Conservation (phyloP, 2,113 vertebrate species). For the Protomyctophum bolini region DNA sequence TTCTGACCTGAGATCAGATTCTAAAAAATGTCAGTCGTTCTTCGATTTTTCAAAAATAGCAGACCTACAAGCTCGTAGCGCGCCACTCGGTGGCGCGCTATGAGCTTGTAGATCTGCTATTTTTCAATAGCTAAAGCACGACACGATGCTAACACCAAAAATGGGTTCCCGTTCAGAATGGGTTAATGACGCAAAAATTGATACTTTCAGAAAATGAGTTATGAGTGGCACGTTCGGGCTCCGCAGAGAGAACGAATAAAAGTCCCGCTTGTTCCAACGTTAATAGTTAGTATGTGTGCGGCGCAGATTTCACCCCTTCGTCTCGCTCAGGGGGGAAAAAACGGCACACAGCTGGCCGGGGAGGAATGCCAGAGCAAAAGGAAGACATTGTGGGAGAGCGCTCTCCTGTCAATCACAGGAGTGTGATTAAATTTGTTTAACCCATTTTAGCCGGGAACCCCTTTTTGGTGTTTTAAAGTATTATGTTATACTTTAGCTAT, state of each 20-base stretch:
- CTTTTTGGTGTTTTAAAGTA: too few relatives aligned
- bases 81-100: too few relatives aligned
- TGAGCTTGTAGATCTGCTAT: too few relatives aligned
- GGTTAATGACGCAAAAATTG: slow-evolving; percentile 31
- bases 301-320: slow-evolving; percentile 50
- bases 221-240: slow-evolving; percentile 66
- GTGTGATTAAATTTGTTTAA: slow-evolving; percentile 77
- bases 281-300: slow-evolving; percentile 33
- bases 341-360: slow-evolving; percentile 69
- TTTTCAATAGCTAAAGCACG: too few relatives aligned
- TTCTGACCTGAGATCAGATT: too few relatives aligned
- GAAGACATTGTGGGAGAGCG: slow-evolving; percentile 76
- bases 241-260: slow-evolving; percentile 41
- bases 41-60: too few relatives aligned
- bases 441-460: too few relatives aligned
- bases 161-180: too few relatives aligned
- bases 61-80: too few relatives aligned
- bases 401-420: slow-evolving; percentile 71
- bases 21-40: too few relatives aligned
- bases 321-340: slow-evolving; percentile 61
- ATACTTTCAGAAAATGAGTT: slow-evolving; percentile 53
- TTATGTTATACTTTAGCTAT: too few relatives aligned
- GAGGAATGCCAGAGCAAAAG: slow-evolving; percentile 76
- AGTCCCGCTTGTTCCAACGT: slow-evolving; percentile 65
- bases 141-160: too few relatives aligned